Conservation (phyloP, 2,888 invertebrate species). For the Halictus ligatus region DNA sequence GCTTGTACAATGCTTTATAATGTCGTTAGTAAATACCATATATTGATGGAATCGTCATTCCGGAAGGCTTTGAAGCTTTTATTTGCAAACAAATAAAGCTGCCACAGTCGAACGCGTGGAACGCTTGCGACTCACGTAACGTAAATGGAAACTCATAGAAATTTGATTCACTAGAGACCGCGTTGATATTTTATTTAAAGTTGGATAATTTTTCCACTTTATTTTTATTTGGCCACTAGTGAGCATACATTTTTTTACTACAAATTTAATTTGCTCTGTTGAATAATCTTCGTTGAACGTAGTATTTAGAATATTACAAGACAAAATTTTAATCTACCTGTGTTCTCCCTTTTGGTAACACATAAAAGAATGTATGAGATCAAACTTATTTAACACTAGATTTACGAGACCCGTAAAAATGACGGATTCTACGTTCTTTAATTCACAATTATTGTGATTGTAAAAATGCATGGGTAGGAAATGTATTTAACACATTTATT, state of each 20-base stretch:
- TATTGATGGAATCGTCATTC: not conserved
- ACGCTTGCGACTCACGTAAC: not conserved
- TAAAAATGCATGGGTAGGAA: no score
- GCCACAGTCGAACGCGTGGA: not conserved
- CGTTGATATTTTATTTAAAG: not conserved
- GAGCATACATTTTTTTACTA: not conserved
- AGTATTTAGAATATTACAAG: not conserved
- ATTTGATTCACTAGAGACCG: not conserved
- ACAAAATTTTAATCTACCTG: not conserved
- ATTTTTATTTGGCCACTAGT: not conserved
- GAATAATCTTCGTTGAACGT: not conserved
- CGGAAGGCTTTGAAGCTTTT: not conserved
- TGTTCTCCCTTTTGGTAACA: no score
- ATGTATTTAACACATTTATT: no score
- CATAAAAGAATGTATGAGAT: no score
- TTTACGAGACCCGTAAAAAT: no score
- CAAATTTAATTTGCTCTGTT: not conserved
- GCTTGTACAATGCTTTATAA: not conserved
- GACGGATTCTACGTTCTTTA: no score
- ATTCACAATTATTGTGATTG: no score
- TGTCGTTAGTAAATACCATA: not conserved
- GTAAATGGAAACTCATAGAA: not conserved
- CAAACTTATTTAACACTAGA: no score
- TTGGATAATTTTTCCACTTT: not conserved
- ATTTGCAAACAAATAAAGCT: constrained; percentile 1